Evolutionary conservation across 2,797 vertebrate species (phyloP).

Genomic region (Cyclura pinguis): DNA sequence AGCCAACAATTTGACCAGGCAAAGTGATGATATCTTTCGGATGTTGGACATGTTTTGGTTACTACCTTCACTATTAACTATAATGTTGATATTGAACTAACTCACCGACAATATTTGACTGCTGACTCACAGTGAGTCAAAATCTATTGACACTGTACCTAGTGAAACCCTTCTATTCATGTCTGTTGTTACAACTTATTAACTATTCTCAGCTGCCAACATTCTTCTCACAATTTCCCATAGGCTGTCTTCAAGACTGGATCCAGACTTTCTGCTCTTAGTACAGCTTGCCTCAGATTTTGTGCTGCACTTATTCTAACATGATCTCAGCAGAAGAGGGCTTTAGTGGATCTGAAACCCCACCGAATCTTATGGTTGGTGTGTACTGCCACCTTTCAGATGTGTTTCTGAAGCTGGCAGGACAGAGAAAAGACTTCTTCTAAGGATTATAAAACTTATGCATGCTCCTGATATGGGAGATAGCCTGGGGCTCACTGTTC

Average conservation of each 20-base stretch:
- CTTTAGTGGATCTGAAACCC: neutral
- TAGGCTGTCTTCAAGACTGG: neutral
- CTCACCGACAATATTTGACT: neutral
- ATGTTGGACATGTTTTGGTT: neutral
- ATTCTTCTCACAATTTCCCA: neutral
- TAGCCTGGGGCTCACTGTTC: neutral
- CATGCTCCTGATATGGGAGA: neutral
- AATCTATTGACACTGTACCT: neutral
- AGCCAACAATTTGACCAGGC: neutral
- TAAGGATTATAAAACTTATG: neutral
- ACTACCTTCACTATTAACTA: neutral
- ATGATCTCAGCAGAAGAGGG: neutral
- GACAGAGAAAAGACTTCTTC: neutral
- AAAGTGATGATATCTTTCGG: neutral
- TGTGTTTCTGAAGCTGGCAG: neutral
- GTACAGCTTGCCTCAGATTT: neutral
- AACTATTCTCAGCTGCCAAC: neutral
- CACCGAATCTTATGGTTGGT: neutral
- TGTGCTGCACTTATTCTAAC: neutral
- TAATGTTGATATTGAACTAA: neutral
- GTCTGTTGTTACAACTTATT: neutral
- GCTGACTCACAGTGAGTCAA: neutral
- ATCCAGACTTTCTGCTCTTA: constrained; percentile 24
- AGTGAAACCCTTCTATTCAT: neutral
- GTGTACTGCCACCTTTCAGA: neutral